phyloP scores from a whole-genome alignment of 2,888 invertebrate species.

The Drosophila putrida region DNA sequence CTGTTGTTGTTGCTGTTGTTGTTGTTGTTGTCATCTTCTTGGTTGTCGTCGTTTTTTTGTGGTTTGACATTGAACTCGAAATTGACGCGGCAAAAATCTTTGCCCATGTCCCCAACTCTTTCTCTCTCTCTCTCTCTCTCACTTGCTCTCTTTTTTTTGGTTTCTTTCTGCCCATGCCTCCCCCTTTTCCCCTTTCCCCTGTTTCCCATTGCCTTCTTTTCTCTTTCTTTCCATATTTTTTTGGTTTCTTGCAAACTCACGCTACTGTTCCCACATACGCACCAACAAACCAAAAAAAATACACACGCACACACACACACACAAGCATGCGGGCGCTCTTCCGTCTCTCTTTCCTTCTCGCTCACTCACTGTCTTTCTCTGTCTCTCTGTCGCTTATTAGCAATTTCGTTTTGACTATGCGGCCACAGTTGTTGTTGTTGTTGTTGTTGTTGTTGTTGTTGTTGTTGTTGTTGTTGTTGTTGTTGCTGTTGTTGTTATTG shows the following conservation, averaged over 20 bases:
- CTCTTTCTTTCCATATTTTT: slow-evolving; percentile 9
- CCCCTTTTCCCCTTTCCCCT: too few species aligned
- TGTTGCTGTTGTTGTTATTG: slow-evolving; percentile 42
- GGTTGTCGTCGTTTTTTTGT: slow-evolving; percentile 55
- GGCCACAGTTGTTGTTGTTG: slow-evolving; percentile 42
- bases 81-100: slow-evolving; percentile 71
- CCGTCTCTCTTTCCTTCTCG: background rate
- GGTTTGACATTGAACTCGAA: slow-evolving; percentile 82
- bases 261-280: slow-evolving; percentile 38
- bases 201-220: background rate
- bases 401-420: slow-evolving; percentile 68
- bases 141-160: slow-evolving; percentile 3
- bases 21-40: slow-evolving; percentile 13
- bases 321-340: slow-evolving; percentile 31
- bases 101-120: slow-evolving; percentile 30
- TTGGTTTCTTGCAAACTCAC: slow-evolving; percentile 25
- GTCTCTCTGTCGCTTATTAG: slow-evolving; percentile 56
- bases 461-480: slow-evolving; percentile 42
- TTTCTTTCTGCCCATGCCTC: background rate
- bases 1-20: background rate
- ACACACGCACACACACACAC: slow-evolving; percentile 13
- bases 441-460: slow-evolving; percentile 17
- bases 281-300: slow-evolving; percentile 13
- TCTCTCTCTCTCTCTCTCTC: slow-evolving; percentile 2
- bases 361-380: slow-evolving; percentile 6